Evolutionary conservation across 2,797 vertebrate species (phyloP).

Genomic region (Anguilla marmorata): DNA sequence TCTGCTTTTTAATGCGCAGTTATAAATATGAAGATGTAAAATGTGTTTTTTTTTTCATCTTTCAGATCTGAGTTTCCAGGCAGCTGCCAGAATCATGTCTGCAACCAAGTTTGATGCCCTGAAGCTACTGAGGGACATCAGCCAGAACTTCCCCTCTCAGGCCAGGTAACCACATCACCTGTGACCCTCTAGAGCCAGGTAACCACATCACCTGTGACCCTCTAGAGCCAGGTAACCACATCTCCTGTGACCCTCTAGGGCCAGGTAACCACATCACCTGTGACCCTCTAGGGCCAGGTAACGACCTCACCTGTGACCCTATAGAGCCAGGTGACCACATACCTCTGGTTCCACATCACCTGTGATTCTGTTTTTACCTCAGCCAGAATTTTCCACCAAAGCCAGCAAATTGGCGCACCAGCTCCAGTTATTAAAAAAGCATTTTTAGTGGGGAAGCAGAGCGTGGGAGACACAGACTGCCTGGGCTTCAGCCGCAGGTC

Average conservation of each 20-base stretch:
- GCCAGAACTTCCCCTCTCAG: slow-evolving; percentile 95
- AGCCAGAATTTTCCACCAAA: background rate
- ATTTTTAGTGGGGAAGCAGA: background rate
- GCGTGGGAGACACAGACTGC: background rate
- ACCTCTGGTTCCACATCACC: background rate
- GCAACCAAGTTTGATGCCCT: slow-evolving; percentile 84
- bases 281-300: background rate
- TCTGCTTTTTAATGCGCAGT: background rate
- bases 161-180: slow-evolving; percentile 81
- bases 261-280: background rate
- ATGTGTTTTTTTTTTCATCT: slow-evolving; percentile 7
- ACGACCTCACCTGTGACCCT: no score
- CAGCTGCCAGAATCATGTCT: slow-evolving; percentile 84
- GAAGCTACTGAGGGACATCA: slow-evolving; percentile 89
- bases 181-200: background rate
- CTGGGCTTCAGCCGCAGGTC: background rate
- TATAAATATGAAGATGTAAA: background rate
- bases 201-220: background rate
- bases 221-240: slow-evolving; percentile 78
- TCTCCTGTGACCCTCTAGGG: background rate
- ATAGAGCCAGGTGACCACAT: no score
- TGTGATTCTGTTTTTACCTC: background rate
- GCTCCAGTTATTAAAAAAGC: background rate
- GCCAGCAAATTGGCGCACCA: background rate
- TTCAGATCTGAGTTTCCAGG: slow-evolving; percentile 94